A percentile compares a stretch with the other conserved stretches of the same genome.
Conservation (phyloP, 1,140 invertebrate genomes). For the Papilio aristodemus region DNA sequence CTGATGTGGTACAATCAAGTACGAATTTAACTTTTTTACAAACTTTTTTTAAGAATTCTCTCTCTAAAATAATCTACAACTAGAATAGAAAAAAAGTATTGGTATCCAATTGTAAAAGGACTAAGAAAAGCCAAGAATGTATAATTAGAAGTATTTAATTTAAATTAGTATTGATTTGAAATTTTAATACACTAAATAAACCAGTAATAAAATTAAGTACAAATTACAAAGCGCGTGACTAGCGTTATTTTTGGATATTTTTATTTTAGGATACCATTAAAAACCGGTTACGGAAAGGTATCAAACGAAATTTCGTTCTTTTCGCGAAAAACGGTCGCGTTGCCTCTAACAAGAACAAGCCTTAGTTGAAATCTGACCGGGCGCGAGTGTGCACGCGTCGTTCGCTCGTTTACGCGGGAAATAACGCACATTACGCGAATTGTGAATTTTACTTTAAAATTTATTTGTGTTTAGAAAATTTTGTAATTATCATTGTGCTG, state of each 20-base stretch:
- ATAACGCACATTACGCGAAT: conserved; percentile 22
- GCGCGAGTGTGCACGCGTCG: conserved; percentile 38
- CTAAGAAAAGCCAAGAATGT: too few species aligned
- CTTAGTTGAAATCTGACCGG: conserved; percentile 37
- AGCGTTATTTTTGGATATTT: conserved; percentile 19
- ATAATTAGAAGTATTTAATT: too few species aligned
- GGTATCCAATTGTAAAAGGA: too few species aligned
- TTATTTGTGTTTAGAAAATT: conserved; percentile 3
- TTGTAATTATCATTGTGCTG: conserved; percentile 19
- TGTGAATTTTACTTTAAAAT: conserved; percentile 1
- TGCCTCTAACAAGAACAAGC: background rate
- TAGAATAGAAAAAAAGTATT: too few species aligned
- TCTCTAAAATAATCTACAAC: too few species aligned
- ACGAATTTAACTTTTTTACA: too few species aligned
- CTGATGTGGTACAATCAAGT: too few species aligned
- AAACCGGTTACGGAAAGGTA: conserved; percentile 14
- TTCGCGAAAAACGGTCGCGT: background rate
- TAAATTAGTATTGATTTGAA: too few species aligned
- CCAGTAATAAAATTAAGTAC: background rate
- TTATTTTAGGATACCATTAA: conserved; percentile 9
- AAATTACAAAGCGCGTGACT: background rate
- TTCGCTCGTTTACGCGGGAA: conserved; percentile 45
- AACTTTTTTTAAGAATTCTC: too few species aligned
- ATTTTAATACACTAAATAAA: too few species aligned
- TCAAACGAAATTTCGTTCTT: background rate